These are phyloP conservation scores for Heliconius aoede DNA, from an alignment of 2,888 invertebrate genomes.

Conservation along the genomic window DNA sequence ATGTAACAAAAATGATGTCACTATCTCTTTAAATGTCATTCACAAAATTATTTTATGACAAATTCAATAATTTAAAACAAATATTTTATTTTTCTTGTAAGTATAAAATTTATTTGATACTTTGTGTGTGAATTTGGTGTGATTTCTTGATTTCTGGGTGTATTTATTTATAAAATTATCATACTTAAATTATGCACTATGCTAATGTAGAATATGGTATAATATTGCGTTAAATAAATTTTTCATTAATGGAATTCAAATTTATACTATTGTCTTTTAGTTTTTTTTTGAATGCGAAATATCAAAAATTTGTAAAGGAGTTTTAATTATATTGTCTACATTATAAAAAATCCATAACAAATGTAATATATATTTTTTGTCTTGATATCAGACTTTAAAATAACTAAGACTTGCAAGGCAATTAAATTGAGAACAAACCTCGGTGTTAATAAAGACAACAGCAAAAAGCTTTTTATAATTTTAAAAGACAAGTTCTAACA, in stretches of 20 bases:
- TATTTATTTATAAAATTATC: not conserved
- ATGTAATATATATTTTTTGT: no score
- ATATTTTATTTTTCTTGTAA: not conserved
- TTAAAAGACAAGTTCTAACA: no score
- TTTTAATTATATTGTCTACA: no score
- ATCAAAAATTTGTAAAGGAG: not conserved
- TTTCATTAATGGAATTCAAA: not conserved
- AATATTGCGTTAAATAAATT: not conserved
- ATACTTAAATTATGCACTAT: not conserved
- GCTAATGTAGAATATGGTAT: not conserved
- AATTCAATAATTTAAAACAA: constrained; percentile 55
- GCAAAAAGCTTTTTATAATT: not conserved
- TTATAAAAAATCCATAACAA: no score
- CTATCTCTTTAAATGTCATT: constrained; percentile 42
- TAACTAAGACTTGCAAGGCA: not conserved
- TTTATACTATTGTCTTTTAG: not conserved
- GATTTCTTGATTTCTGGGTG: not conserved
- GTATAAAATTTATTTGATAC: not conserved
- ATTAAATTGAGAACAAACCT: not conserved
- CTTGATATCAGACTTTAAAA: not conserved
- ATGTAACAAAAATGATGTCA: constrained; percentile 49
- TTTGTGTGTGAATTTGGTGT: no score
- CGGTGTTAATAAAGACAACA: not conserved
- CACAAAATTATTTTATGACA: constrained; percentile 35
- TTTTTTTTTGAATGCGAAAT: not conserved